Base-by-base conservation (phyloP, 2,888 invertebrate species). In the Mesoligia furuncula region DNA sequence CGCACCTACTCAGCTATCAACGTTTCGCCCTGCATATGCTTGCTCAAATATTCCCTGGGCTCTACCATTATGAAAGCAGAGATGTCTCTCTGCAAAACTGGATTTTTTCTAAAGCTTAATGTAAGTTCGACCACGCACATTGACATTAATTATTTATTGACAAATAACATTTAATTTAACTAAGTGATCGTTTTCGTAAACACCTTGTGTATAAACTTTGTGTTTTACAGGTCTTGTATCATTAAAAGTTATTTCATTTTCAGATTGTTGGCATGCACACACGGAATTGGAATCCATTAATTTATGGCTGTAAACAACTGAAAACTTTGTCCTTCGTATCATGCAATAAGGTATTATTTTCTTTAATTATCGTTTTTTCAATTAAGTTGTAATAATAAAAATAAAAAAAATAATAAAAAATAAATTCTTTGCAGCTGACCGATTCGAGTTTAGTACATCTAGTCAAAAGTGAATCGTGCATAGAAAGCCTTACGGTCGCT, bases 251-350 rank as follows among this genome's bases (percentile, higher is more conserved):
- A 42, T 64, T 2, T 45, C 20, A 20, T 70, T 93, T 95, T 61
- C 92, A 96, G 96, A 92, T 96, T 68, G 92, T 94, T 39, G 95
- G 95, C 36, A 95, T 97, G 92, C 92, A 95, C 78, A 95, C 97
- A 1, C 96, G 97, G 79, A 96, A 97, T 84, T 96, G 97, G 93
- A 97, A 97, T 85, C 96, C 97, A 7, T 88, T 97, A 27, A 91
- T 96, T 45, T 94, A 95, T 76, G 96, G 97, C 77, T 97, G 97
- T 90, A 95, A 94, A 75, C 91, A 96, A 73, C 92, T 97, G 39
- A 96, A 92, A 86, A 94, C 87, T 57, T 91, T 97, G 5, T 93
- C 94, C 39, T 95, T 97, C 86, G 93, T 97, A 39, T 93, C 94
- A 0, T 97, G 97, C 81, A 94, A 94, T 79, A 96, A 96, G 94